Base-by-base conservation (phyloP, 2,888 invertebrate species). In the Lutraria lutraria region DNA sequence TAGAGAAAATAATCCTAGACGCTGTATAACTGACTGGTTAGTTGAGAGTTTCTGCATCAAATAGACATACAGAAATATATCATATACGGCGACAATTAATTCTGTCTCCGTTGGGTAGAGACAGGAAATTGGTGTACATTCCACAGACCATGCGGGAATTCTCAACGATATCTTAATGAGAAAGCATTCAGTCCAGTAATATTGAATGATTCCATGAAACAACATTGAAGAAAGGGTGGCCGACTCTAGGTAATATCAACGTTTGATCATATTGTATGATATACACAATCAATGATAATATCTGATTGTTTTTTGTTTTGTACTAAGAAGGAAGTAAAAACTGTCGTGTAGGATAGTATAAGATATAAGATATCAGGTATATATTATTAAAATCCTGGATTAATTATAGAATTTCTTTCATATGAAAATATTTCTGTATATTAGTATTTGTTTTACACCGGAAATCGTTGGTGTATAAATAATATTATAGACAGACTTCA, bases 111-210 rank as follows among this genome's bases (percentile, higher is more conserved):
- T 34, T 76, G 76, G 76, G 76, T 34, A 34, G 76, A 19, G 76
- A 34, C 76, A 76, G 76, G 76, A 76, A 76, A 76, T 76, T 76
- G 76, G 34, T 76, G 15, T 76, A 76, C 31, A 31, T 76, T 34
- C 76, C 34, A 16, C 34, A 12, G 25, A 76, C 76, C 31, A 6
- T 0, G 76, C 3, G 76, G 34, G 76, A 76, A 34, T 76, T 34
- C 29, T 34, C 34, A 19, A 76, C 76, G 31, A 34, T 25, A 1
- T 6, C 34, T 16, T 76, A 76, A 76, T 76, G 76, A 76, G 76
- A 76, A 25, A 3, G 34, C 31, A 34, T 76, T 76, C 76, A 76
- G 34, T 34, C 12, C 76, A 19, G 34, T 4, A 76, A 76, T 34
- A 76, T 76, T 19, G 76, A 76, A 76, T 76, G 76, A 31, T 76